phyloP scores from a whole-genome alignment of 2,888 invertebrate genomes.

The Metalampra italica region DNA sequence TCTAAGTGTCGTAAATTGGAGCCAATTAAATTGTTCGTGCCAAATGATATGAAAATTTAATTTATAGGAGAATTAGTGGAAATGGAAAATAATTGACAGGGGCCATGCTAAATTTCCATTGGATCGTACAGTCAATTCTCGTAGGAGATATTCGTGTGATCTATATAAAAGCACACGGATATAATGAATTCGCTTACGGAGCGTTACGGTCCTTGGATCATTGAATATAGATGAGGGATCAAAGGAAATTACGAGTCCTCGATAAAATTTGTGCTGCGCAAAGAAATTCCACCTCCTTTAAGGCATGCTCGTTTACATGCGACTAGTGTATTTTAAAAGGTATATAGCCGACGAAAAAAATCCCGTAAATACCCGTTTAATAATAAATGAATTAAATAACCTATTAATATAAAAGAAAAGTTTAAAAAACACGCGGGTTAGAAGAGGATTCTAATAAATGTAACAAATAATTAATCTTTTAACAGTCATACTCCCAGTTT shows the following conservation, averaged over 20 bases:
- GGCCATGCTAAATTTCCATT: constrained; percentile 16
- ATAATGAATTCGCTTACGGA: constrained; percentile 72
- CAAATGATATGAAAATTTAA: too few species aligned
- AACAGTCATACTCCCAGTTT: too few species aligned
- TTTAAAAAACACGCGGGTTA: too few species aligned
- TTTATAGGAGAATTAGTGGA: too few species aligned
- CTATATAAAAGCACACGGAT: constrained; percentile 53
- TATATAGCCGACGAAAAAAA: neutral
- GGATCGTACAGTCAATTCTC: constrained; percentile 27
- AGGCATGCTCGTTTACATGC: constrained; percentile 54
- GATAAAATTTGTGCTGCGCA: constrained; percentile 67
- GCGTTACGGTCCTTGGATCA: constrained; percentile 69
- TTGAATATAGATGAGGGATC: constrained; percentile 77
- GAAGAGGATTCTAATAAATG: too few species aligned
- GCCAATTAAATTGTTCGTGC: too few species aligned
- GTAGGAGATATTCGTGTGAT: constrained; percentile 27
- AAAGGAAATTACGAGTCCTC: constrained; percentile 70
- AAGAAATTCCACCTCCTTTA: constrained; percentile 52
- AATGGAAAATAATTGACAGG: constrained; percentile 3
- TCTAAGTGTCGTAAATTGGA: too few species aligned
- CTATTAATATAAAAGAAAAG: too few species aligned
- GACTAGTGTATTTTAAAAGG: constrained; percentile 13
- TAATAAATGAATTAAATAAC: too few species aligned
- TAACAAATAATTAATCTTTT: too few species aligned
- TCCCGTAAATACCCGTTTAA: too few species aligned